Evolutionary conservation across 2,113 vertebrate genomes (phyloP), one percentile per base, ranked within the genome.

Genomic region (Empidonax traillii): DNA sequence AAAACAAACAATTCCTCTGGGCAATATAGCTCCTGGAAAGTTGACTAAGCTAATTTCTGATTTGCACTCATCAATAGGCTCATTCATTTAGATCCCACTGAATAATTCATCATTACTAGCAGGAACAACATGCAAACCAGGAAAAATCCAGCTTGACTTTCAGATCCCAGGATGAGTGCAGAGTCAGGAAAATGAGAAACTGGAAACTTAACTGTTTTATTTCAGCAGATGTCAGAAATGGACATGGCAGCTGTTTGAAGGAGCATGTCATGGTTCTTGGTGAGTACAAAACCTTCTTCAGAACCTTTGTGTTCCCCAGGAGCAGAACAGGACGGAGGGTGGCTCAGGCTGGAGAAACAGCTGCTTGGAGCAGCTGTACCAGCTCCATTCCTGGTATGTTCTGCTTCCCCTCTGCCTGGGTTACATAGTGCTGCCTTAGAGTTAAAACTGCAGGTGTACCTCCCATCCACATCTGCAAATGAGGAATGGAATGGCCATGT

Each of bases 51-150:
- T 67, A 31, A 77, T 61, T 69, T 55, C 77, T 96, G 65, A 78
- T 93, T 75, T 82, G 65, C 35, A 74, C 27, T 93, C 77, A 89
- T 93, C 73, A 87, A 78, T 53, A 74, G 81, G 44, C 66, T 87
- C 27, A 14, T 89, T 89, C 77, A 67, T 94, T 95, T 91, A 84
- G 44, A 46, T 85, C 66, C 52, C 65, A 56, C 30, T 87, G 69
- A 91, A 89, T 93, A 87, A 94, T 95, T 91, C 77, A 96, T 75
- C 46, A 27, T 87, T 41, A 93, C 90, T 81, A 89, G 61, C 56
- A 89, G 66, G 69, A 91, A 74, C 59, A 87, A 13, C 33, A 39
- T 80, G 69, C 59, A 71, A 93, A 94, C 41, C 46, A 80, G 84
- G 52, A 55, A 72, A 85, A 90, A 71, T 33, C 85, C 85, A 83